Evolutionary conservation across 2,113 vertebrate species (phyloP).

Genomic region (Hippoglossus stenolepis): DNA sequence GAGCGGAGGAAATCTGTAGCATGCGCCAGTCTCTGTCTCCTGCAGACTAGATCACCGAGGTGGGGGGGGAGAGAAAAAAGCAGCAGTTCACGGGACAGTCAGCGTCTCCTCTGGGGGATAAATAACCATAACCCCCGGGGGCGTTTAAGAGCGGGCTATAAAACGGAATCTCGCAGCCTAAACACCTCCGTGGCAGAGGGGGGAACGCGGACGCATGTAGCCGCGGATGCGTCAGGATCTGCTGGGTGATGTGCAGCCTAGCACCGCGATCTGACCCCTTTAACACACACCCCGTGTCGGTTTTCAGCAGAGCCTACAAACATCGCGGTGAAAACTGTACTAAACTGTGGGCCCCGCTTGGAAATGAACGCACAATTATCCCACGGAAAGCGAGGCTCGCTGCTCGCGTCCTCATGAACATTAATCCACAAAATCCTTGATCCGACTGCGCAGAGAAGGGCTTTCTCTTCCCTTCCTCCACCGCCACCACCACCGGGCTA

Average conservation of each 20-base stretch:
- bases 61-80: constrained; percentile 18
- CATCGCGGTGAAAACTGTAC: not conserved
- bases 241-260: constrained; percentile 51
- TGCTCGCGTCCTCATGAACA: constrained; percentile 69
- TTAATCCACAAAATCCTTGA: constrained; percentile 80
- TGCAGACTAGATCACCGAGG: constrained; percentile 46
- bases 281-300: constrained; percentile 10
- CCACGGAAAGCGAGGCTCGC: constrained; percentile 72
- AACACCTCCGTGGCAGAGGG: not conserved
- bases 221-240: constrained; percentile 9
- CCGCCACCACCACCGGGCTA: constrained; percentile 4
- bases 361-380: constrained; percentile 68
- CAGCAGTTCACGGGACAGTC: constrained; percentile 59
- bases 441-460: constrained; percentile 64
- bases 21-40: constrained; percentile 89
- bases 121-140: constrained; percentile 53
- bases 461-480: not conserved
- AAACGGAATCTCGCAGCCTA: constrained; percentile 18
- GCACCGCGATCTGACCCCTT: constrained; percentile 38
- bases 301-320: constrained; percentile 42
- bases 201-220: constrained; percentile 26
- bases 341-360: constrained; percentile 29
- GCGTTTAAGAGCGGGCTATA: constrained; percentile 6
- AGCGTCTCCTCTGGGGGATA: constrained; percentile 42
- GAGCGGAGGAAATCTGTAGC: constrained; percentile 87